A percentile compares a stretch with the other conserved stretches of the same genome.
Evolutionary conservation across 1,140 invertebrate genomes (phyloP).

Genomic region (Cyclina sinensis): DNA sequence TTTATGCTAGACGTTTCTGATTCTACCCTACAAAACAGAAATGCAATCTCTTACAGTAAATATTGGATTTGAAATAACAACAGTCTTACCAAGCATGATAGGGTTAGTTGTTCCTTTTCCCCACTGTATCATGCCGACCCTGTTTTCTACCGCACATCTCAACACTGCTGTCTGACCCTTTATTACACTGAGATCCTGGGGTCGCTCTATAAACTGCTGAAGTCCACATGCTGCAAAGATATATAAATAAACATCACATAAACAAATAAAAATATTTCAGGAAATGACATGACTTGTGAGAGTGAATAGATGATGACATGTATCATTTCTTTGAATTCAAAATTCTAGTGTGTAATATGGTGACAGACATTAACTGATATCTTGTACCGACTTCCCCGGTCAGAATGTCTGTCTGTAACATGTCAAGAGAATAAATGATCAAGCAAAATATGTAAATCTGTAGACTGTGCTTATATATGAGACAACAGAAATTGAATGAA

Average conservation of each 20-base stretch:
- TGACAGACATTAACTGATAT: too few relatives aligned
- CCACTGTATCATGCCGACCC: constrained; percentile 54
- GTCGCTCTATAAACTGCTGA: constrained; percentile 54
- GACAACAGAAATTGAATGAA: not conserved
- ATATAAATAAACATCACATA: not conserved
- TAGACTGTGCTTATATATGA: not conserved
- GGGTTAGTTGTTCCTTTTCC: constrained; percentile 25
- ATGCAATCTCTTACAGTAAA: too few relatives aligned
- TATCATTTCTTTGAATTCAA: too few relatives aligned
- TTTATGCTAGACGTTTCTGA: too few relatives aligned
- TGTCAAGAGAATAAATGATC: not conserved
- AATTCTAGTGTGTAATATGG: too few relatives aligned
- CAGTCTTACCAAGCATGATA: constrained; percentile 64
- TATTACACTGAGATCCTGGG: constrained; percentile 50
- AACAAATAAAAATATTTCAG: too few relatives aligned
- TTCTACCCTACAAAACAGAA: too few relatives aligned
- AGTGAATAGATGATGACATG: too few relatives aligned
- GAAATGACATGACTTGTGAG: too few relatives aligned
- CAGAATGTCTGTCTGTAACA: not conserved
- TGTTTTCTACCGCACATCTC: constrained; percentile 59
- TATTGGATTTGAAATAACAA: too few relatives aligned
- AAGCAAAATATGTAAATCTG: not conserved
- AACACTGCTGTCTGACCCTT: constrained; percentile 60
- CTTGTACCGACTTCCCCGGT: too few relatives aligned
- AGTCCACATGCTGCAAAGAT: constrained; percentile 48